Conservation (phyloP, 2,888 invertebrate genomes). For the Heliconius hortense region DNA sequence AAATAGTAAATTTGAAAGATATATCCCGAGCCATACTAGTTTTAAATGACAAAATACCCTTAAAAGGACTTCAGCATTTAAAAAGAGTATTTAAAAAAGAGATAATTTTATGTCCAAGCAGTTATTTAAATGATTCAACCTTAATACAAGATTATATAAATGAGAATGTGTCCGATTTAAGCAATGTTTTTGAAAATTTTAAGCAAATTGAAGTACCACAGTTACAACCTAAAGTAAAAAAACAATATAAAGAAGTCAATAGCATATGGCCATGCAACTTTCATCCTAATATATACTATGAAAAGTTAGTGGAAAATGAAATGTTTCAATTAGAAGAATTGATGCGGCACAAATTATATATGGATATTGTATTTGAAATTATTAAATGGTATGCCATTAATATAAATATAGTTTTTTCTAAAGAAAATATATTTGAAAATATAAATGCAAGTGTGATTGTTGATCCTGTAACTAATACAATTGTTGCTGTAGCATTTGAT, state of each 20-base stretch:
- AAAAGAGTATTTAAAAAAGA: constrained; percentile 86
- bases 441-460: constrained; percentile 83
- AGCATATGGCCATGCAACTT: constrained; percentile 92
- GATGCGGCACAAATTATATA: constrained; percentile 79
- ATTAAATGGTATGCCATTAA: constrained; percentile 59
- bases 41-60: constrained; percentile 81
- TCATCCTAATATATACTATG: constrained; percentile 89
- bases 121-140: constrained; percentile 48
- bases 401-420: constrained; percentile 26
- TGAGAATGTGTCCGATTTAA: constrained; percentile 71
- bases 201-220: constrained; percentile 82
- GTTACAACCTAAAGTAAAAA: constrained; percentile 83
- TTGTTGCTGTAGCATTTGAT: constrained; percentile 86
- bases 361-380: constrained; percentile 82
- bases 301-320: constrained; percentile 83
- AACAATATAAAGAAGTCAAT: constrained; percentile 84
- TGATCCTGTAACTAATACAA: constrained; percentile 85
- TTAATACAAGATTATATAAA: constrained; percentile 68
- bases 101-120: constrained; percentile 79
- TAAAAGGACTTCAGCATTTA: constrained; percentile 85
- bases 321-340: constrained; percentile 83
- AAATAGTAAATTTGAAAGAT: constrained; percentile 82
- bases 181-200: constrained; percentile 75
- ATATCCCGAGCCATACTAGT: constrained; percentile 84
- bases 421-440: constrained; percentile 45